A percentile compares a stretch with the other conserved stretches of the same genome.
phyloP scores from a whole-genome alignment of 2,888 invertebrate species.

The Chymomyza amoena region DNA sequence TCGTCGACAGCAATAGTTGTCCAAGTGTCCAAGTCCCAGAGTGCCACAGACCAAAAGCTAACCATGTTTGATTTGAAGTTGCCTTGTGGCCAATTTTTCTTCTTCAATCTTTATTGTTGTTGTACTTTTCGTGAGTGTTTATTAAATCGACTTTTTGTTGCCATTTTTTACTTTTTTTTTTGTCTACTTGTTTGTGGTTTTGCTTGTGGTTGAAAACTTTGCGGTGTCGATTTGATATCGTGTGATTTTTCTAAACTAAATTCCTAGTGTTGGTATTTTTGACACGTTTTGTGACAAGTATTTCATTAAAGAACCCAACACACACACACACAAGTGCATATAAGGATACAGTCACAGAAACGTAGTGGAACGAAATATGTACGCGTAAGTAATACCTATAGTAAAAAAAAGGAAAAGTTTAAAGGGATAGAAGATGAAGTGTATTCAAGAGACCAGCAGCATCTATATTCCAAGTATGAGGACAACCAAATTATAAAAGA shows the following conservation, averaged over 20 bases:
- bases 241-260: slow-evolving; percentile 29
- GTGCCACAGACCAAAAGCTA: slow-evolving; percentile 7
- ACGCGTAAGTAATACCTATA: no score
- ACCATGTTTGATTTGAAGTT: slow-evolving; percentile 51
- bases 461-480: no score
- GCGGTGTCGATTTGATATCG: slow-evolving; percentile 14
- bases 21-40: neutral
- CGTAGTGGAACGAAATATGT: no score
- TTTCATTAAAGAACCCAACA: neutral
- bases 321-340: neutral
- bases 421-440: no score
- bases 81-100: slow-evolving; percentile 40
- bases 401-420: no score
- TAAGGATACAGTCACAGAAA: no score
- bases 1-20: neutral
- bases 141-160: neutral
- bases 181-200: neutral
- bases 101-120: neutral
- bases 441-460: no score
- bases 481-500: no score
- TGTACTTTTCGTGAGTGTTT: neutral
- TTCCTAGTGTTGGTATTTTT: slow-evolving; percentile 9
- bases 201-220: slow-evolving; percentile 35
- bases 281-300: neutral
- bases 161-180: slow-evolving; percentile 53